Base-by-base conservation (phyloP, 2,797 vertebrate genomes). In the Falco rusticolus region DNA sequence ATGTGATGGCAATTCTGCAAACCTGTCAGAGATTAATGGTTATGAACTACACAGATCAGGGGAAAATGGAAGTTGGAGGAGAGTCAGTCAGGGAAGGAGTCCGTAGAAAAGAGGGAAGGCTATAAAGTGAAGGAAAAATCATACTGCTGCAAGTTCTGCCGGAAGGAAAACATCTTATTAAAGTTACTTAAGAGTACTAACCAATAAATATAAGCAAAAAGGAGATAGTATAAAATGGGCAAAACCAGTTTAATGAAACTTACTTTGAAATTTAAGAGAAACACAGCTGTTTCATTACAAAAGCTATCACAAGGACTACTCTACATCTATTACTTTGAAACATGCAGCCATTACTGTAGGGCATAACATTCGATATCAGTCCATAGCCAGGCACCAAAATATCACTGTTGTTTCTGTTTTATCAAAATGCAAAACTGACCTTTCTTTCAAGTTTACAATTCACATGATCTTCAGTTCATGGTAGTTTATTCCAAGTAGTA, bases 141-240 rank as follows among this genome's bases (percentile, higher is more conserved):
- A 20, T 12, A 14, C 8, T 39, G 13, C 34, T 61, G 13, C 12
- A 76, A 45, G 2, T 83, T 89, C 41, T 53, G 7, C 31, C 48
- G 48, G 25, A 89, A 48, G 10, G 2, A 84, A 89, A 84, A 43
- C 54, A 47, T 33, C 29, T 33, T 89, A 77, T 14, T 63, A 72
- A 74, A 84, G 79, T 69, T 65, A 53, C 16, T 68, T 47, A n/a
- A 59, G n/a, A 43, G 14, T 51, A 25, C 10, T 50, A 59, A 65
- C 6, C 5, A 78, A 74, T 41, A 43, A 88, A 94, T 69, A 78
- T 2, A 34, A 13, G 2, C 6, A 81, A 84, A 76, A 82, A 71
- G 2, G 4, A 64, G 5, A 57, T 5, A 20, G 13, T 5, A 59
- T 4, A 34, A 88, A 83, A 60, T 9, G 6, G 8, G 6, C 0